Conservation (phyloP, 2,797 vertebrate species). For the Nannoperca australis region DNA sequence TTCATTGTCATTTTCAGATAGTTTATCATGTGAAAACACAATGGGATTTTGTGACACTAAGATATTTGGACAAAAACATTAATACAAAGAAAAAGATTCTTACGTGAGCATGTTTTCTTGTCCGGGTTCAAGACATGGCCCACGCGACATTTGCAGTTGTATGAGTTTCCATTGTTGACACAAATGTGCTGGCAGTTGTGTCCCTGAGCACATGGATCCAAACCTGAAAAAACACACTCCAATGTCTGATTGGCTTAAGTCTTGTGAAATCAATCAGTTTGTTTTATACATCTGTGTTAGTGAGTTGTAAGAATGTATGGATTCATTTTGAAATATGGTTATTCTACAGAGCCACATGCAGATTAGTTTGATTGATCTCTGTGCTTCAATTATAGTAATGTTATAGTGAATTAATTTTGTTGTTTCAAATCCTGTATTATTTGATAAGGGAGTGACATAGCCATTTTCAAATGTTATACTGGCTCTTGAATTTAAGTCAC, state of each 20-base stretch:
- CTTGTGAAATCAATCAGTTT: constrained; percentile 27
- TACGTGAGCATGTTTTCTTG: constrained; percentile 88
- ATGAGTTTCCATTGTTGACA: constrained; percentile 80
- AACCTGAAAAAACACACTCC: constrained; percentile 78
- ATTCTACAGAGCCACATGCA: constrained; percentile 45
- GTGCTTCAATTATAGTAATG: constrained; percentile 23
- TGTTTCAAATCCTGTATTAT: constrained; percentile 9
- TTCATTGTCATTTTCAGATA: background rate
- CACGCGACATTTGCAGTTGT: constrained; percentile 86
- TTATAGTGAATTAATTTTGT: background rate
- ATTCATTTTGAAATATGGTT: constrained; percentile 12
- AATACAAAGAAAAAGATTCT: constrained; percentile 62
- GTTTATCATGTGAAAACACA: background rate
- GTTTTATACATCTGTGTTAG: constrained; percentile 24
- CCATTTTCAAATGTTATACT: background rate
- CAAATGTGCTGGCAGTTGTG: constrained; percentile 91
- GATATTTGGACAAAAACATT: constrained; percentile 6
- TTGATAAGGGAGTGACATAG: background rate
- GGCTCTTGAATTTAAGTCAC: background rate
- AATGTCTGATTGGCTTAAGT: constrained; percentile 68
- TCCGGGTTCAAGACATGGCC: constrained; percentile 88
- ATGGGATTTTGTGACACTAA: background rate
- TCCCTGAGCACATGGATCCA: constrained; percentile 80
- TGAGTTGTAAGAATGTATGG: constrained; percentile 31
- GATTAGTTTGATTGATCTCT: constrained; percentile 51